phyloP scores from a whole-genome alignment of 2,888 invertebrate species.

The Biston stratarius region DNA sequence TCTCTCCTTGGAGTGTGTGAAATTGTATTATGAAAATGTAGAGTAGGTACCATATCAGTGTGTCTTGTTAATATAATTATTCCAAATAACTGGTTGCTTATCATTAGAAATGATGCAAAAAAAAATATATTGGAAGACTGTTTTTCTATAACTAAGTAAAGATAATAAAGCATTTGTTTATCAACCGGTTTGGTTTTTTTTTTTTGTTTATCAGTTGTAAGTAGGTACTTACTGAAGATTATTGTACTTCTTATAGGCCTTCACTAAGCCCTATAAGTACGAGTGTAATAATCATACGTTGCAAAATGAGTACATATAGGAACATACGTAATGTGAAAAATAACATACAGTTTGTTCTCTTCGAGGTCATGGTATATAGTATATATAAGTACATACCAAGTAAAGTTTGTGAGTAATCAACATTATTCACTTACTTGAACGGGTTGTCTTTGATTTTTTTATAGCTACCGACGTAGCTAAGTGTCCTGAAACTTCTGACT shows the following conservation, averaged over 20 bases:
- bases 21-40: too few species aligned
- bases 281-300: neutral
- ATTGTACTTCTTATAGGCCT: neutral
- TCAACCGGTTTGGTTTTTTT: conserved; percentile 3
- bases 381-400: neutral
- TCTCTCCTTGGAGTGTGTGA: too few species aligned
- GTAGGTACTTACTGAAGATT: neutral
- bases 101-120: neutral
- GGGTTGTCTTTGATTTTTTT: conserved; percentile 72
- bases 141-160: neutral
- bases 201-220: neutral
- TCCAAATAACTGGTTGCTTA: neutral
- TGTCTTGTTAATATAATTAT: neutral
- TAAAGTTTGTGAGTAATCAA: neutral
- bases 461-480: conserved; percentile 76
- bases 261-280: neutral
- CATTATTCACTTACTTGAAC: conserved; percentile 62
- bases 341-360: neutral
- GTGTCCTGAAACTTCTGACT: conserved; percentile 66
- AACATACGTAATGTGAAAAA: neutral
- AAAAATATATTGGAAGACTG: neutral
- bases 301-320: neutral
- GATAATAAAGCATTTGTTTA: conserved; percentile 9
- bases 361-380: neutral
- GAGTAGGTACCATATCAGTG: too few species aligned